These are phyloP conservation scores for Etia nguti DNA, from an alignment of 2,113 vertebrate genomes.

Conservation along the genomic window DNA sequence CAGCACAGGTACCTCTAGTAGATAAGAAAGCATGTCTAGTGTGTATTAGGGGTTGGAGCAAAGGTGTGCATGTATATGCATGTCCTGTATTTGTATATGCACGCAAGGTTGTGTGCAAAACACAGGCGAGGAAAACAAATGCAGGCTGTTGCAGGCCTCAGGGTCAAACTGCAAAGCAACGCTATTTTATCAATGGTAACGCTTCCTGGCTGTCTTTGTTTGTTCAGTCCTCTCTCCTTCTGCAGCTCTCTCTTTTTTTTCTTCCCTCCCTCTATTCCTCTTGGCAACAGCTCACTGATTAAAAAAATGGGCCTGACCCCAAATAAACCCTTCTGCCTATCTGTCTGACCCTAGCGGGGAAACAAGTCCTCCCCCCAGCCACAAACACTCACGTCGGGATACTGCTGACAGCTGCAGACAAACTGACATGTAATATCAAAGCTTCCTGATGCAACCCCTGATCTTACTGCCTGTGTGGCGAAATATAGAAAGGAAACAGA, in stretches of 20 bases:
- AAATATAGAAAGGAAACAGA: background rate
- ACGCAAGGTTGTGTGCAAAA: background rate
- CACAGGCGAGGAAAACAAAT: constrained; percentile 36
- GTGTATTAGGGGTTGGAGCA: background rate
- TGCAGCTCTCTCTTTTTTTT: background rate
- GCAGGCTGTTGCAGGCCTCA: constrained; percentile 6
- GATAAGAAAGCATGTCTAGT: constrained; percentile 12
- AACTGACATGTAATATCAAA: constrained; percentile 30
- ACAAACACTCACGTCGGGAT: constrained; percentile 8
- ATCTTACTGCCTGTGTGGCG: background rate
- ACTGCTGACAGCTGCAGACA: constrained; percentile 44
- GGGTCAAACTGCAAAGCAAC: constrained; percentile 41
- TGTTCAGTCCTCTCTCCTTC: background rate
- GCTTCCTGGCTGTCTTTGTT: background rate
- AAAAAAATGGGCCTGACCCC: constrained; percentile 46
- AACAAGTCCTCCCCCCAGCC: constrained; percentile 8
- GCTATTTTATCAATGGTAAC: constrained; percentile 35
- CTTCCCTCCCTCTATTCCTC: constrained; percentile 12
- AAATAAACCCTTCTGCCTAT: constrained; percentile 39
- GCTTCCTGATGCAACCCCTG: constrained; percentile 26
- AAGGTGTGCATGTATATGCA: background rate
- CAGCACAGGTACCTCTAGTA: constrained; percentile 9
- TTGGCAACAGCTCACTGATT: constrained; percentile 45
- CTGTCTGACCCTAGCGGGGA: constrained; percentile 42
- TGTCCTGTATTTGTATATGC: constrained; percentile 10